Conservation (phyloP, 2,113 vertebrate genomes). For the Callopanchax toddi region DNA sequence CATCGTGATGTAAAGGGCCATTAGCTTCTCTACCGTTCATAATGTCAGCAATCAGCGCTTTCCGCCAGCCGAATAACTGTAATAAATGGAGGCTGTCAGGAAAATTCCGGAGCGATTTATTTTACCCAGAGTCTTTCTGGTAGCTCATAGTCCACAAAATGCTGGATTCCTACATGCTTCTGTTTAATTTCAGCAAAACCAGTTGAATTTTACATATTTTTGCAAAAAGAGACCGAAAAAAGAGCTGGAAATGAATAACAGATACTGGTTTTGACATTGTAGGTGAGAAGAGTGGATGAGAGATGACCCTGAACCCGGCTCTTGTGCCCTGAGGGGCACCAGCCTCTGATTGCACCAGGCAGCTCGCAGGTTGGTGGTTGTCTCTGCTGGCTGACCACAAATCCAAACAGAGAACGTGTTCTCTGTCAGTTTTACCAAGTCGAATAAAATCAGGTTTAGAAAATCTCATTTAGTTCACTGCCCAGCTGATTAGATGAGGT, state of each 20-base stretch:
- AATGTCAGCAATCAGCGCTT: slow-evolving; percentile 31
- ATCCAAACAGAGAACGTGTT: slow-evolving; percentile 8
- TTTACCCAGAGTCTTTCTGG: background rate
- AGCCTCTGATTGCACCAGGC: slow-evolving; percentile 21
- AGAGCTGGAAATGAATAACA: no score
- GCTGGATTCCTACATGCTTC: background rate
- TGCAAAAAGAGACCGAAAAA: no score
- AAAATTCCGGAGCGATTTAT: slow-evolving; percentile 15
- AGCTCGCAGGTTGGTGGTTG: slow-evolving; percentile 21
- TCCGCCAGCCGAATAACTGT: slow-evolving; percentile 6
- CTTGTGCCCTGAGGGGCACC: background rate
- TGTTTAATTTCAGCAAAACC: background rate
- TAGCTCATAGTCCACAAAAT: background rate
- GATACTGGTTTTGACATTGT: background rate
- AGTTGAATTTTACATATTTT: background rate
- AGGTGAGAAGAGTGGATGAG: background rate
- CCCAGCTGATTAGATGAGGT: background rate
- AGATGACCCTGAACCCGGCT: slow-evolving; percentile 24
- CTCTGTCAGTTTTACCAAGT: background rate
- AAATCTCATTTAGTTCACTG: background rate
- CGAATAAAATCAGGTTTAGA: background rate
- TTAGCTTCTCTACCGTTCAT: slow-evolving; percentile 21
- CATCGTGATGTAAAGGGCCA: slow-evolving; percentile 11
- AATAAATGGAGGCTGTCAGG: slow-evolving; percentile 36
- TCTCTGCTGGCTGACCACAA: background rate